phyloP scores from a whole-genome alignment of 2,113 vertebrate genomes.

The Cololabis saira region DNA sequence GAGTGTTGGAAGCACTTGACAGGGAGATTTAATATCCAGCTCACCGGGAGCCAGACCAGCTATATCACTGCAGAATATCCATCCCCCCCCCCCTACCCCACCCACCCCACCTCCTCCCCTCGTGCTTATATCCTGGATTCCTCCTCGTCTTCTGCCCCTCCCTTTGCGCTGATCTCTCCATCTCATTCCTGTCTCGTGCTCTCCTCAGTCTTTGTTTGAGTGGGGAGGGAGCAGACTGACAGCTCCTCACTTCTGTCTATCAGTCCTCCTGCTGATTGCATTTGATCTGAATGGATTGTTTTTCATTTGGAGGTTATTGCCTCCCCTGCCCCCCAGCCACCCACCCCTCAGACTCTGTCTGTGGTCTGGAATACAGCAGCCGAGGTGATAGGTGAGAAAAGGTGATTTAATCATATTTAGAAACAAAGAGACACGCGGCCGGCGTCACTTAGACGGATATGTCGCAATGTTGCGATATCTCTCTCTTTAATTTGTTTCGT shows the following conservation, averaged over 20 bases:
- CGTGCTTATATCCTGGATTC: slow-evolving; percentile 62
- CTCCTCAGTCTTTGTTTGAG: slow-evolving; percentile 66
- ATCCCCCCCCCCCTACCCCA: slow-evolving; percentile 40
- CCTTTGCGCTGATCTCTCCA: slow-evolving; percentile 84
- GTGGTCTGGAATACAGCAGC: slow-evolving; percentile 57
- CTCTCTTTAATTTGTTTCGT: slow-evolving; percentile 11
- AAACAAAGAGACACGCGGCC: slow-evolving; percentile 11
- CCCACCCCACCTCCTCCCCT: slow-evolving; percentile 46
- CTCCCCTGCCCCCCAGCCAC: slow-evolving; percentile 5
- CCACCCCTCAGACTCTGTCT: neutral
- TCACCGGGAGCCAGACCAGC: slow-evolving; percentile 86
- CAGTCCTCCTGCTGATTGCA: slow-evolving; percentile 72
- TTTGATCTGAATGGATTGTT: slow-evolving; percentile 81
- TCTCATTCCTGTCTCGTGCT: slow-evolving; percentile 49
- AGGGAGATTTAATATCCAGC: slow-evolving; percentile 94
- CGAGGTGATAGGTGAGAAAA: slow-evolving; percentile 68
- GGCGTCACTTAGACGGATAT: neutral
- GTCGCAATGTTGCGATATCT: neutral
- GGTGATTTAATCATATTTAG: slow-evolving; percentile 45
- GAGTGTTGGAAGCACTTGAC: slow-evolving; percentile 91
- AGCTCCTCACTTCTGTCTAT: slow-evolving; percentile 62
- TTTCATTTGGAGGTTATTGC: slow-evolving; percentile 79
- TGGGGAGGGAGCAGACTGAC: slow-evolving; percentile 53
- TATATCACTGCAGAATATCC: slow-evolving; percentile 86
- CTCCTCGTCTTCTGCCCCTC: slow-evolving; percentile 63